Base-by-base conservation (phyloP, 2,113 vertebrate genomes). In the Gadus chalcogrammus region DNA sequence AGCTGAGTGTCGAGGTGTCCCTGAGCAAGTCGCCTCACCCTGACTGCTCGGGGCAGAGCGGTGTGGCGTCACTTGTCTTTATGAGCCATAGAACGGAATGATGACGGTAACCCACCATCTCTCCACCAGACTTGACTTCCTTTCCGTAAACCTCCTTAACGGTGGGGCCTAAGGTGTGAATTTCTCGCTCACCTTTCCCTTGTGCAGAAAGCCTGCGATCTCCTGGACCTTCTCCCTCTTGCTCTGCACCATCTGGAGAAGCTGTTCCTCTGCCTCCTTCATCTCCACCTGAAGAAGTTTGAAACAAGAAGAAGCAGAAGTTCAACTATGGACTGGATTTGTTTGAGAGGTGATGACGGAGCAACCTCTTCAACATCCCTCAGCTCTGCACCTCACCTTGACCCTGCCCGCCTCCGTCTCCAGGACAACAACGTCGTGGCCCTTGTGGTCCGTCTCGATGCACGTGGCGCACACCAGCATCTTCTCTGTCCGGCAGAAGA, bases 391-490 rank as follows among this genome's bases (percentile, higher is more conserved):
- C 6, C 73, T 89, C 62, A 97, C 96, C 95, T 97, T 94, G 79
- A 92, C 94, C 12, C 92, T 85, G 0, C 68, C 80, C 66, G 94
- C 93, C 88, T 96, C 94, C 0, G 93, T 92, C 73, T 95, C 93
- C 72, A 96, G 85, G 0, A 89, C 92, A 59, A 96, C 93, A 0
- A 91, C 89, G 84, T 81, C 88, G 76, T 98, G 96, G 16, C 89
- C 92, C 87, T 94, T 94, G 90, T 98, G 96, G 81, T 93, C 91
- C 0, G 93, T 94, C 88, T 95, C 95, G 75, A 93, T 94, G 87
- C 96, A 98, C 73, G 97, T 94, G 77, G 90, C 93, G 71, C 96
- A 98, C 83, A 98, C 94, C 59, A 93, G 96, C 75, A 88, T 91
- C 87, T 94, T 92, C 70, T 97, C 96, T 0, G 92, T 92, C 86